Evolutionary conservation across 2,797 vertebrate species (phyloP).

Genomic region (Peromyscus melanophrys): DNA sequence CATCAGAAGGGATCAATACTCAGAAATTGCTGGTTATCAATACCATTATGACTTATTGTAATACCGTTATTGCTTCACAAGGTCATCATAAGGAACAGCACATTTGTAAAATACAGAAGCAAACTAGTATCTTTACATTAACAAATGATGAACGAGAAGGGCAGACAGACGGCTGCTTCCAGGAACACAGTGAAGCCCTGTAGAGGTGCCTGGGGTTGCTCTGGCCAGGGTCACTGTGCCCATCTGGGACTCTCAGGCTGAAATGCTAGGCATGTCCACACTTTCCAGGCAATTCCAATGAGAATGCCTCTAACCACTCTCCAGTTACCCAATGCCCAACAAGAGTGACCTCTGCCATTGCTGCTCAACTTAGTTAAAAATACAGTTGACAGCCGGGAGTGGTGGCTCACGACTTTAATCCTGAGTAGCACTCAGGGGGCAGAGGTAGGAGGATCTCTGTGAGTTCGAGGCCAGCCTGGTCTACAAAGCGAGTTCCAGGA

Average conservation of each 20-base stretch:
- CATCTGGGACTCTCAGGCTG: neutral
- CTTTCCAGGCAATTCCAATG: neutral
- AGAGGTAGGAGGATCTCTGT: neutral
- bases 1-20: slow-evolving; percentile 4
- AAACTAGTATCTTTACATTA: neutral
- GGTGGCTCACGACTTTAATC: neutral
- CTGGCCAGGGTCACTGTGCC: neutral
- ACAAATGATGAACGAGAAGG: neutral
- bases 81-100: slow-evolving; percentile 1
- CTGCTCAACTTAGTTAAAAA: slow-evolving; percentile 65
- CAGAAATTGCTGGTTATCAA: slow-evolving; percentile 36
- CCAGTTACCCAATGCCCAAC: accelerated
- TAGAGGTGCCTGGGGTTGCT: neutral
- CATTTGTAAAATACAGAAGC: neutral
- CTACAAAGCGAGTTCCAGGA: neutral
- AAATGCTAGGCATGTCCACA: neutral
- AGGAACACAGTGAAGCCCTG: too few species aligned
- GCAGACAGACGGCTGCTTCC: neutral
- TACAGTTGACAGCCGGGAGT: slow-evolving; percentile 1
- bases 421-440: neutral
- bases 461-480: neutral
- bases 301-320: neutral
- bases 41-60: neutral
- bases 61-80: slow-evolving; percentile 28
- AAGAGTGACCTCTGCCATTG: neutral